A percentile compares a stretch with the other conserved stretches of the same genome.
phyloP scores from a whole-genome alignment of 1,140 invertebrate genomes.

The Apolygus lucorum region DNA sequence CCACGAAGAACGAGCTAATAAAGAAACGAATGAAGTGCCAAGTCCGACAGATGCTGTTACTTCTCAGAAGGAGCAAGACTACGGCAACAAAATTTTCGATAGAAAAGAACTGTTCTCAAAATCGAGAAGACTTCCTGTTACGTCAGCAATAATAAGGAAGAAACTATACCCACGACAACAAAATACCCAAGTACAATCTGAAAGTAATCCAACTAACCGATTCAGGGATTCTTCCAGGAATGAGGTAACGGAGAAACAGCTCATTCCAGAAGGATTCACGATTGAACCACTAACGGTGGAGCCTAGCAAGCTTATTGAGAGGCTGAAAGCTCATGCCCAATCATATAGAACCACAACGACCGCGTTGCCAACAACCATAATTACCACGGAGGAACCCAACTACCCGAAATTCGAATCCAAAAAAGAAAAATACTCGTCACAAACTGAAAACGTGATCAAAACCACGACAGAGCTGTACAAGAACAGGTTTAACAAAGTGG shows the following conservation, averaged over 20 bases:
- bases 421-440: slow-evolving; percentile 18
- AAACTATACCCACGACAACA: slow-evolving; percentile 2
- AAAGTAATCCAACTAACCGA: no score
- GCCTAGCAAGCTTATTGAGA: slow-evolving; percentile 26
- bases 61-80: neutral
- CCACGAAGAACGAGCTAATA: neutral
- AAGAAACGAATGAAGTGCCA: slow-evolving; percentile 17
- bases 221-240: no score
- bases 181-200: slow-evolving; percentile 4
- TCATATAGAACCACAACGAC: slow-evolving; percentile 2
- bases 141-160: slow-evolving; percentile 33
- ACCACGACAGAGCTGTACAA: slow-evolving; percentile 15
- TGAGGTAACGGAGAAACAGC: neutral
- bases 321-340: slow-evolving; percentile 10
- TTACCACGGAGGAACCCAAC: slow-evolving; percentile 21
- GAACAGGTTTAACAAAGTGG: slow-evolving; percentile 15
- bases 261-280: slow-evolving; percentile 26
- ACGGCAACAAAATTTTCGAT: slow-evolving; percentile 25
- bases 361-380: neutral
- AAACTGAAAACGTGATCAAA: slow-evolving; percentile 22
- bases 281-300: slow-evolving; percentile 24
- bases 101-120: slow-evolving; percentile 30
- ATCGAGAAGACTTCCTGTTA: slow-evolving; percentile 30
- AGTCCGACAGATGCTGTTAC: neutral
- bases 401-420: slow-evolving; percentile 23